Conservation (phyloP, 2,113 vertebrate species). For the Eira barbara region DNA sequence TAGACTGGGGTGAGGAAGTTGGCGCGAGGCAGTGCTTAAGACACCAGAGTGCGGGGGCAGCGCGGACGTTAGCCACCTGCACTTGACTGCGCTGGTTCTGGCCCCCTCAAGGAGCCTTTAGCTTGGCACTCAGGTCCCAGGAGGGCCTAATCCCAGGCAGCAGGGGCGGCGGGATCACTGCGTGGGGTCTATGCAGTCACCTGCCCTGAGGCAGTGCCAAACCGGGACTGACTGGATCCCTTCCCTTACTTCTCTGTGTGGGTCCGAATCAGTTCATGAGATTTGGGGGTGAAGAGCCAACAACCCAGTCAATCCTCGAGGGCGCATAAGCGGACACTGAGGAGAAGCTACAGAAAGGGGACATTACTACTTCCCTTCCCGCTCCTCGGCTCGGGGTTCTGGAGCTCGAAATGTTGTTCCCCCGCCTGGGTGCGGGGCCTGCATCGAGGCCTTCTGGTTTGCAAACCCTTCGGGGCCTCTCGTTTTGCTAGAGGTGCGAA, state of each 20-base stretch:
- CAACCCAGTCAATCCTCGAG: neutral
- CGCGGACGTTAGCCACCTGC: conserved; percentile 25
- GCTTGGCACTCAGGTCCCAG: neutral
- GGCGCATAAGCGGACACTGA: neutral
- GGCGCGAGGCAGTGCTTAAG: neutral
- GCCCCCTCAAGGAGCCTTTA: neutral
- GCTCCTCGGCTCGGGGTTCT: neutral
- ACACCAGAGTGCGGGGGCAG: neutral
- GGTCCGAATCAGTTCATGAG: neutral
- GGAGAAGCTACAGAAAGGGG: neutral
- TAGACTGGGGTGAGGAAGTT: neutral
- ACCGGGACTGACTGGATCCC: rapidly evolving
- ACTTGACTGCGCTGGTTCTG: neutral
- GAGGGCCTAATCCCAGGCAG: neutral
- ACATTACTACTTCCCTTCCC: neutral
- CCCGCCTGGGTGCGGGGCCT: neutral
- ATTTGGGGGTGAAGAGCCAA: neutral
- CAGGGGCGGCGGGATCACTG: neutral
- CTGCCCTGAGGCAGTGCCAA: neutral
- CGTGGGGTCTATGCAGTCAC: neutral
- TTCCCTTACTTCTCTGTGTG: neutral
- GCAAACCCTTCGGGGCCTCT: neutral
- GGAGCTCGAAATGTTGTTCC: neutral
- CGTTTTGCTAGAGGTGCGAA: neutral
- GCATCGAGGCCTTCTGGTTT: neutral